phyloP scores from a whole-genome alignment of 2,113 vertebrate species.

The Gorsachius goisagi region DNA sequence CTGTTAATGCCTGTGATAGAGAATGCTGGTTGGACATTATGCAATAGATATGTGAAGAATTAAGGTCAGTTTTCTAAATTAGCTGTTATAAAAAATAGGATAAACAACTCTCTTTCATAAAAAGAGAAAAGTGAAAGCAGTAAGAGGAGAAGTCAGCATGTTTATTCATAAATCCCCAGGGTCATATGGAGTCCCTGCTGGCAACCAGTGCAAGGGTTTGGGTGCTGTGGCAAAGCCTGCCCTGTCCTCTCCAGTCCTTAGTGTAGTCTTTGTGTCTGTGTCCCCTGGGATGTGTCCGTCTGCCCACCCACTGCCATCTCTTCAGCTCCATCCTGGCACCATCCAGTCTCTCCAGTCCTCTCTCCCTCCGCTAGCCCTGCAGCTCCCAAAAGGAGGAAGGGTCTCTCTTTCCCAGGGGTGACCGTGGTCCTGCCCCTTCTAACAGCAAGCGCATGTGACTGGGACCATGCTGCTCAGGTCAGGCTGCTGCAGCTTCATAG shows the following conservation, averaged over 20 bases:
- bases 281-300: background rate
- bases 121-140: background rate
- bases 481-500: background rate
- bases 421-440: background rate
- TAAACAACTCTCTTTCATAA: background rate
- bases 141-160: background rate
- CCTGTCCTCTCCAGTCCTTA: background rate
- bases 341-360: background rate
- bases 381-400: background rate
- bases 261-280: background rate
- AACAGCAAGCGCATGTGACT: rapidly evolving
- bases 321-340: background rate
- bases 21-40: background rate
- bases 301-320: background rate
- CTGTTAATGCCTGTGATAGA: background rate
- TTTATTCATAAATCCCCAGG: background rate
- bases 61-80: background rate
- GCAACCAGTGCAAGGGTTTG: background rate
- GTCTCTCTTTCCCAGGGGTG: background rate
- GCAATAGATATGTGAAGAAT: background rate
- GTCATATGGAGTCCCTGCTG: background rate
- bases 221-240: background rate
- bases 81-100: background rate
- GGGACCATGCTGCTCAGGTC: rapidly evolving
- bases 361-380: background rate